A percentile compares a stretch with the other conserved stretches of the same genome.
phyloP scores from a whole-genome alignment of 2,888 invertebrate species.

The Graphium colonna region DNA sequence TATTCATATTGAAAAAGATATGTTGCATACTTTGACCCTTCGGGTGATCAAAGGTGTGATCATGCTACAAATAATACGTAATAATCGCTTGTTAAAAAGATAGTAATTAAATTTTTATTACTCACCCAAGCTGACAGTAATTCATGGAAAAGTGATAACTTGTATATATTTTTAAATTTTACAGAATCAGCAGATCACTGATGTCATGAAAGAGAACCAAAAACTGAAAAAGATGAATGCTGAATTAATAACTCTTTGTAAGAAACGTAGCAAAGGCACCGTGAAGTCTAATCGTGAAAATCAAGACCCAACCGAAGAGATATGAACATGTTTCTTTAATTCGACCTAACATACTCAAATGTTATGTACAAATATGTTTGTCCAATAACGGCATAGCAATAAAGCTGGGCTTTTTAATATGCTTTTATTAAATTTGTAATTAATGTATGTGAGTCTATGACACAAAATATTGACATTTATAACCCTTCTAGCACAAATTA shows the following conservation, averaged over 20 bases:
- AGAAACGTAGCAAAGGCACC: conserved; percentile 56
- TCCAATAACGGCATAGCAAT: background rate
- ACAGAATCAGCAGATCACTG: conserved; percentile 72
- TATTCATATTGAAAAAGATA: too few relatives aligned
- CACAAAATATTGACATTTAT: background rate
- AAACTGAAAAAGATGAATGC: conserved; percentile 72
- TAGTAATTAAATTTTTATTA: too few relatives aligned
- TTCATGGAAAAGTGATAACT: too few relatives aligned
- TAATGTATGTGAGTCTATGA: background rate
- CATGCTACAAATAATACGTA: too few relatives aligned
- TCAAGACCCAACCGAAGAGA: conserved; percentile 49
- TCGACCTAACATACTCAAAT: conserved; percentile 7
- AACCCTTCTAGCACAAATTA: conserved; percentile 4
- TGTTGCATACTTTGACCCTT: too few relatives aligned
- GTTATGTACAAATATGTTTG: background rate
- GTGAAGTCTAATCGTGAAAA: conserved; percentile 50
- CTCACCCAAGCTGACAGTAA: too few relatives aligned
- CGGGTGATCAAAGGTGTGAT: too few relatives aligned
- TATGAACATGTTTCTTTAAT: conserved; percentile 28
- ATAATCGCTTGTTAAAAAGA: too few relatives aligned
- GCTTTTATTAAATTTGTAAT: background rate
- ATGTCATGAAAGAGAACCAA: conserved; percentile 70
- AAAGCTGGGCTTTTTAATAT: conserved; percentile 24
- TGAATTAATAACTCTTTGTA: conserved; percentile 66
- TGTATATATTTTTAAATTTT: conserved; percentile 26